Percentiles rank a stretch among this genome's conserved stretches.
phyloP scores from a whole-genome alignment of 2,113 vertebrate genomes.

The Oxygymnocypris stewartii region DNA sequence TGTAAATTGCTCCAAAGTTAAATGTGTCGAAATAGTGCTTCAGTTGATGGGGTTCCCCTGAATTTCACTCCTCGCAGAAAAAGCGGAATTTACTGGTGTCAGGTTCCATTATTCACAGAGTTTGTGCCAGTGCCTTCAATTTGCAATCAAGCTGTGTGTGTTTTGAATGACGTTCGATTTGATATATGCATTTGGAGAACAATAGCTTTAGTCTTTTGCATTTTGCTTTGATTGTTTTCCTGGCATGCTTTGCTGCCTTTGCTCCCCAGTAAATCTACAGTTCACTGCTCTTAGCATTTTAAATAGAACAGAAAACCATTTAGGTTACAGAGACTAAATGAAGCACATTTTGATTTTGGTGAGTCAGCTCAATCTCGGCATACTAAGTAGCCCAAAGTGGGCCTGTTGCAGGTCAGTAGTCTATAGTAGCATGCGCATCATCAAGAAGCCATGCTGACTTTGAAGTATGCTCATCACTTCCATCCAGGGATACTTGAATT shows the following conservation, averaged over 20 bases:
- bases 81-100: conserved; percentile 53
- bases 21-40: conserved; percentile 69
- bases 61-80: conserved; percentile 54
- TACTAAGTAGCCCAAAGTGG: conserved; percentile 12
- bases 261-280: conserved; percentile 30
- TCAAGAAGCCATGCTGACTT: neutral
- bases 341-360: conserved; percentile 39
- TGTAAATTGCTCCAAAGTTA: conserved; percentile 76
- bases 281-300: conserved; percentile 22
- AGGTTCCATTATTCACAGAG: conserved; percentile 47
- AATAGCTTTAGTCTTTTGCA: conserved; percentile 26
- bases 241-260: conserved; percentile 39
- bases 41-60: conserved; percentile 61
- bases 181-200: conserved; percentile 29
- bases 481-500: neutral
- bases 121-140: conserved; percentile 37
- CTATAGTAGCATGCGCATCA: conserved; percentile 13
- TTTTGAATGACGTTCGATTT: conserved; percentile 25
- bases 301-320: conserved; percentile 31
- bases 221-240: conserved; percentile 38
- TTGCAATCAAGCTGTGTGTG: conserved; percentile 29
- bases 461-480: conserved; percentile 35
- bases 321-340: conserved; percentile 25
- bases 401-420: neutral
- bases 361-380: conserved; percentile 27